Base-by-base conservation (phyloP, 2,113 vertebrate genomes). In the Orthonyx spaldingii region DNA sequence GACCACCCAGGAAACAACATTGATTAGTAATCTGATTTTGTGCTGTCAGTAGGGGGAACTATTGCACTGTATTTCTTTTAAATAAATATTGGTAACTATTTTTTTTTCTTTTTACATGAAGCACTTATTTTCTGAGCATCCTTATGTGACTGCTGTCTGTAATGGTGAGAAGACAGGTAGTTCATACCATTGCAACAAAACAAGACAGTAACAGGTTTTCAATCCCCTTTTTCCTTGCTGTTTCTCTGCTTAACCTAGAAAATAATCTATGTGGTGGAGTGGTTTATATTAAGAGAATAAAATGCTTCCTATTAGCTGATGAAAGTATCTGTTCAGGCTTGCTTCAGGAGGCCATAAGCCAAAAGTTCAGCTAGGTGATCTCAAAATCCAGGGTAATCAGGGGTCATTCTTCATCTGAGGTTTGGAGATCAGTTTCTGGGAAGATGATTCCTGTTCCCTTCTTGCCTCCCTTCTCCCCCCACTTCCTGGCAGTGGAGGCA, bases 1-100 rank as follows among this genome's bases (percentile, higher is more conserved):
- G 76, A 89, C 55, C 63, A 74, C 44, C 52, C 49, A 56, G 74
- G 49, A 87, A 84, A 75, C 21, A 65, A n/a, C 42, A 37, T 47
- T 49, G 82, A 44, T 75, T 49, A 76, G 16, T 37, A 57, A 63
- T 61, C 47, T 59, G 72, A 42, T 77, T 81, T 71, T 0, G 1
- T 89, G 42, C 52, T 63, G 95, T 95, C 96, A 87, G 94, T 87
- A 97, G 96, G 96, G 96, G 96, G 96, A 95, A 95, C 94, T 92
- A 23, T 96, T 97, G 95, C 91, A 96, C 93, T 86, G 47, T 66
- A 60, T 60, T 80, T 41, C 49, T 87, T 69, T 66, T 68, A 55
- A 84, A 77, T 65, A 63, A 88, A 32, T 74, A 28, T 42, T 56
- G 42, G 37, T 52, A 81, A 44, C 64, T 80, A 18, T 30, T 82